Evolutionary conservation across 1,140 invertebrate genomes (phyloP), one percentile per base, ranked within the genome.

Genomic region (Halesus radiatus): DNA sequence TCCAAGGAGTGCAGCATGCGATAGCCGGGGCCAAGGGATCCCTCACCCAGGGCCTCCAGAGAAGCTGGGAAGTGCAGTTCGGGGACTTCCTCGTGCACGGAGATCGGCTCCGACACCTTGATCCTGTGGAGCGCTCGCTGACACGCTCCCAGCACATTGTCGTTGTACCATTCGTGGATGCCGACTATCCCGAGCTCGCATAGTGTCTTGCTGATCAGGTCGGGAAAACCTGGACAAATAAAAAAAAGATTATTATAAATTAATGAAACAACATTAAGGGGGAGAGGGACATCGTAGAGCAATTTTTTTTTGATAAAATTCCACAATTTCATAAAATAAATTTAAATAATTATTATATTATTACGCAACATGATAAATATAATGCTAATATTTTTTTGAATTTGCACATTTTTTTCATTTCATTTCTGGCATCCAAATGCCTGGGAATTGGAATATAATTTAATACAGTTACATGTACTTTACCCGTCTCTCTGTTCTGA

Each of bases 21-120:
- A 77, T 89, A 89, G 0, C 89, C 88, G 22, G 88, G 87, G 68
- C 89, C 89, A n/a, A 90, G 79, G 0, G 88, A 88, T 0, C 72
- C 72, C 23, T 88, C 88, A 45, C 88, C 89, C 73, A 89, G 89
- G 6, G 87, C 85, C 37, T 87, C 88, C 32, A 90, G 79, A 16
- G 86, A 88, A 16, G 89, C 88, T 7, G 89, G 88, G 75, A 89
- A 90, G 79, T 90, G 89, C 72, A 90, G 83, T 77, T 90, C 88
- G 5, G 89, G 89, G 0, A 90, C 89, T 79, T 90, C 89, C 78
- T 89, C 87, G 20, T 88, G 85, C 16, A 87, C 86, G 50, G 88
- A 86, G 52, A 86, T 86, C 22, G 87, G 84, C 54, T 86, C 86
- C 22, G 85, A 83, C 79, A 88, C 86, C 84, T 86, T 87, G 85